Percentiles rank a stretch among this genome's conserved stretches.
Evolutionary conservation across 2,888 invertebrate genomes (phyloP).

Genomic region (Pimpla rufipes): DNA sequence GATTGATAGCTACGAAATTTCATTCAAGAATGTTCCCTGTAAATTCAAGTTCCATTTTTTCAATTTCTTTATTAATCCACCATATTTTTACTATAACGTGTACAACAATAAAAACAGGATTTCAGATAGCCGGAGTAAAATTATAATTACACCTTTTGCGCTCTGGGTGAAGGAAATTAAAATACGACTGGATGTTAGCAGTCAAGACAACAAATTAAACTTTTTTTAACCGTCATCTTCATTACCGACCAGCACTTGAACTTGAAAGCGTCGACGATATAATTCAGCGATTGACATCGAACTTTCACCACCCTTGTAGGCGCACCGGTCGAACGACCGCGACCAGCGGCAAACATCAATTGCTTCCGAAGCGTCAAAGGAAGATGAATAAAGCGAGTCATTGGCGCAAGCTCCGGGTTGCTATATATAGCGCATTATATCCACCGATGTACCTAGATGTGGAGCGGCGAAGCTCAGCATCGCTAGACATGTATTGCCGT

Average conservation of each 20-base stretch:
- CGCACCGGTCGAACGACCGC: background rate
- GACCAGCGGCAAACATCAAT: background rate
- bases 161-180: no score
- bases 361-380: slow-evolving; percentile 3
- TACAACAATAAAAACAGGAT: no score
- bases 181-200: no score
- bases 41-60: no score
- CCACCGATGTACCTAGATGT: background rate
- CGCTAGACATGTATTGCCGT: slow-evolving; percentile 19
- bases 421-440: background rate
- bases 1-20: no score
- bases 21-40: no score
- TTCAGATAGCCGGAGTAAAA: no score
- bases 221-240: no score
- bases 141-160: no score
- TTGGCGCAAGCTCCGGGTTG: background rate
- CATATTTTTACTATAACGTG: no score
- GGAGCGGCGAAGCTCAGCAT: background rate
- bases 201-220: no score
- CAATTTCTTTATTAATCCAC: no score
- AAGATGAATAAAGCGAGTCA: background rate
- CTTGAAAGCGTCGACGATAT: background rate
- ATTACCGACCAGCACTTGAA: slow-evolving; percentile 10
- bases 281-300: background rate
- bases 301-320: background rate